Evolutionary conservation across 2,113 vertebrate genomes (phyloP), one percentile per base, ranked within the genome.

Genomic region (Heptranchias perlo): DNA sequence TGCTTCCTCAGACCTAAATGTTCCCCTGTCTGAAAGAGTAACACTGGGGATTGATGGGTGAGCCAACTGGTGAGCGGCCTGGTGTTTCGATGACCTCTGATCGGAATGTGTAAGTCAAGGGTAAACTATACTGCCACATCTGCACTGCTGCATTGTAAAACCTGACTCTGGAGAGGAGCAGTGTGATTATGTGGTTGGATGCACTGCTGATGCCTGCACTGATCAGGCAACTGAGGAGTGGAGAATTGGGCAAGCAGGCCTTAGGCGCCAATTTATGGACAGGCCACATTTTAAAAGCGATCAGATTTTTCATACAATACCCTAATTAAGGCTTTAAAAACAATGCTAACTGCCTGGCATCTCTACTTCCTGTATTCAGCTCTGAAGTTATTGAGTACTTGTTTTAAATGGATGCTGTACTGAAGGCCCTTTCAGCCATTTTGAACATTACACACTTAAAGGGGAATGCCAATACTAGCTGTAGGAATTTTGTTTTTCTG

Each of bases 21-120:
- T 93, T 61, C 89, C 89, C 61, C 89, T 93, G 89, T 62, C n/a
- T 93, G 89, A 31, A 92, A 62, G 58, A 62, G 5, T 39, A 92
- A 92, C 31, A 39, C 58, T 58, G 58, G n/a, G 89, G 89, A 39
- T 62, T 93, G 8, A n/a, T 44, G 35, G 61, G 5, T 28, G 52
- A 91, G 86, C 86, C 49, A 52, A 35, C 52, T 61, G 87, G 87
- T 92, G 54, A 92, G 58, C 58, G 62, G 89, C 89, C 35, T 62
- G 6, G 16, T 93, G 58, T 64, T 93, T 93, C 64, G 89, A 16
- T 93, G 89, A 93, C 89, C 89, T 93, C n/a, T 93, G 89, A 93
- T 93, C 89, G 62, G 58, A 93, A 62, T 39, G 89, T 62, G 54
- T 44, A 93, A 62, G n/a, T 61, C 61, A 93, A 62, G 58, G 89